These are phyloP conservation scores for Phrynocephalus vlangalii DNA, from an alignment of 2,797 vertebrate species.

Conservation along the genomic window DNA sequence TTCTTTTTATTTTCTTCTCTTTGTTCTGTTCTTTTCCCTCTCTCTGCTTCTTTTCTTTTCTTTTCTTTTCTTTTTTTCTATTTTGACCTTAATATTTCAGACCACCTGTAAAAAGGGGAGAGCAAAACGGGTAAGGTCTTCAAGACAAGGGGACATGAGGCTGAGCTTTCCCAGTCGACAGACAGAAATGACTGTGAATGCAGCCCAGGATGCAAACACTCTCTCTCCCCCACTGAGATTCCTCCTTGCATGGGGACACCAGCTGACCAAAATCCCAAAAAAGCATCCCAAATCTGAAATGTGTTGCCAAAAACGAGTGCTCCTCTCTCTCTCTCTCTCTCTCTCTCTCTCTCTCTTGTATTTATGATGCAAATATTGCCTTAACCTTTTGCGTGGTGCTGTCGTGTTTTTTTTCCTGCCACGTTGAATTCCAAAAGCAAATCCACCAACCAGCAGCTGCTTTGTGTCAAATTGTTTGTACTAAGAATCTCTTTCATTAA, in stretches of 20 bases:
- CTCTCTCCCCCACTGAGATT: background rate
- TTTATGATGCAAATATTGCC: slow-evolving; percentile 14
- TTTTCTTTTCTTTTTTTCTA: background rate
- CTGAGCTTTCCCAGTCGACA: slow-evolving; percentile 12
- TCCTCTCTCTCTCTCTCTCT: background rate
- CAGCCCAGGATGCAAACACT: background rate
- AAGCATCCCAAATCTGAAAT: background rate
- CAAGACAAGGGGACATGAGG: background rate
- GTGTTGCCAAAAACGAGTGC: accelerated
- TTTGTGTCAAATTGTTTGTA: slow-evolving; percentile 38
- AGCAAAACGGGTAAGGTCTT: slow-evolving; percentile 87
- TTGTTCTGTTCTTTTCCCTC: accelerated
- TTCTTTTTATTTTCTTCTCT: too few relatives aligned
- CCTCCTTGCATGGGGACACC: slow-evolving; percentile 14
- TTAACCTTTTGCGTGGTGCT: slow-evolving; percentile 24
- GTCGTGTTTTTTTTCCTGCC: background rate
- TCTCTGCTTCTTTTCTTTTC: slow-evolving; percentile 48
- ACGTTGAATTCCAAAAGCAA: background rate
- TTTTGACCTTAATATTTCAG: slow-evolving; percentile 86
- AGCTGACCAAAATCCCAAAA: background rate
- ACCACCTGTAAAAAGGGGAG: slow-evolving; percentile 91
- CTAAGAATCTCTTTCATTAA: slow-evolving; percentile 59
- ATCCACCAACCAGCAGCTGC: background rate
- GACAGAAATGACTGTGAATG: background rate
- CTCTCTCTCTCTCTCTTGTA: background rate